phyloP scores from a whole-genome alignment of 2,113 vertebrate genomes.

The Heterotis niloticus region DNA sequence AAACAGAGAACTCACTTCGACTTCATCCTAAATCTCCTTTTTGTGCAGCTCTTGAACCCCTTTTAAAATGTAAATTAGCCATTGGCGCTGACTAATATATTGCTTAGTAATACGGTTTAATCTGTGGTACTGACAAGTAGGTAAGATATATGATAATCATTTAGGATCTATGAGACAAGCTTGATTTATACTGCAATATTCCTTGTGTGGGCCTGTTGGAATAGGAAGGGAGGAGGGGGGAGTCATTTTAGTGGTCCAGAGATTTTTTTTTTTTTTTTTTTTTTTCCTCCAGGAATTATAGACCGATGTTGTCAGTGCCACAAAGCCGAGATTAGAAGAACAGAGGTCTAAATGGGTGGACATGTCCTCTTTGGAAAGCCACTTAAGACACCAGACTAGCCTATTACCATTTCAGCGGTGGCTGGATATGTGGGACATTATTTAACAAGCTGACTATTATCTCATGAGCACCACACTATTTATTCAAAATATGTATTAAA shows the following conservation, averaged over 20 bases:
- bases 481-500: too few relatives aligned
- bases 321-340: too few relatives aligned
- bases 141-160: constrained; percentile 32
- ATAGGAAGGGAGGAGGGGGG: neutral
- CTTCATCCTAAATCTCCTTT: constrained; percentile 7
- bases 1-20: neutral
- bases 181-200: neutral
- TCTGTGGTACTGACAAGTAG: constrained; percentile 27
- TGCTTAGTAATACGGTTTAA: constrained; percentile 33
- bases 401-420: too few relatives aligned
- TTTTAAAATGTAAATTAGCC: constrained; percentile 35
- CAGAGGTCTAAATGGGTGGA: too few relatives aligned
- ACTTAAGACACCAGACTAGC: too few relatives aligned
- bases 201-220: constrained; percentile 10
- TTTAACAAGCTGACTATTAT: too few relatives aligned
- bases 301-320: too few relatives aligned
- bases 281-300: neutral
- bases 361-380: too few relatives aligned
- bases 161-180: constrained; percentile 1
- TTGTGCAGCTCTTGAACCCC: constrained; percentile 19
- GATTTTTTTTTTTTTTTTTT: neutral
- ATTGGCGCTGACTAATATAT: constrained; percentile 31
- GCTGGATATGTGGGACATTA: too few relatives aligned
- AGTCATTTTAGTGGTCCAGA: neutral
- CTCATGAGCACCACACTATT: too few relatives aligned